These are phyloP conservation scores for Tholera decimalis DNA, from an alignment of 2,888 invertebrate genomes.

Conservation along the genomic window DNA sequence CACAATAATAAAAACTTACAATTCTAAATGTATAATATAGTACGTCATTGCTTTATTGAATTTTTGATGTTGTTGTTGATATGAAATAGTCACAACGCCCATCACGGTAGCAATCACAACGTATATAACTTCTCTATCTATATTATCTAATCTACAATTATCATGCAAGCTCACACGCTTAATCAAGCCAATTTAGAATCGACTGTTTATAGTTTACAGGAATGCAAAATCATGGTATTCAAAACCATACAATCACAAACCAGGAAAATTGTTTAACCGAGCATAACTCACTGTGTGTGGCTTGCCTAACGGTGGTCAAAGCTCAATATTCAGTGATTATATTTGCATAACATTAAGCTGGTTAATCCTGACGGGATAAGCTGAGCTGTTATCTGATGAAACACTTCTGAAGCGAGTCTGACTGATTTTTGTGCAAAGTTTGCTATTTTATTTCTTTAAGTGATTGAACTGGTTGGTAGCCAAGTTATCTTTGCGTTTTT, in stretches of 20 bases:
- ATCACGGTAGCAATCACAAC: too few species aligned
- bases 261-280: not conserved
- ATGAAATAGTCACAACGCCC: too few species aligned
- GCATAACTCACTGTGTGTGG: not conserved
- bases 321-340: conserved; percentile 7
- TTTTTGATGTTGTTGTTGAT: too few species aligned
- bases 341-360: conserved; percentile 21
- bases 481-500: conserved; percentile 1
- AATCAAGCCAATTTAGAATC: conserved; percentile 13
- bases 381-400: not conserved
- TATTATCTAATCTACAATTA: too few species aligned
- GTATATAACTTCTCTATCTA: too few species aligned
- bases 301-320: conserved; percentile 6
- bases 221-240: conserved; percentile 13
- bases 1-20: too few species aligned
- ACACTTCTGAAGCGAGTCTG: not conserved
- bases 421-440: not conserved
- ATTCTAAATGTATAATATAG: too few species aligned
- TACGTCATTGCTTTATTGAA: too few species aligned
- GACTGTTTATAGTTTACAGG: not conserved
- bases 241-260: not conserved
- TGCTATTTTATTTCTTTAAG: not conserved
- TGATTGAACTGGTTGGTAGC: conserved; percentile 1
- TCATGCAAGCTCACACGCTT: not conserved
- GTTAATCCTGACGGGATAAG: not conserved